Base-by-base conservation (phyloP, 2,888 invertebrate genomes). In the Aplocera efformata region DNA sequence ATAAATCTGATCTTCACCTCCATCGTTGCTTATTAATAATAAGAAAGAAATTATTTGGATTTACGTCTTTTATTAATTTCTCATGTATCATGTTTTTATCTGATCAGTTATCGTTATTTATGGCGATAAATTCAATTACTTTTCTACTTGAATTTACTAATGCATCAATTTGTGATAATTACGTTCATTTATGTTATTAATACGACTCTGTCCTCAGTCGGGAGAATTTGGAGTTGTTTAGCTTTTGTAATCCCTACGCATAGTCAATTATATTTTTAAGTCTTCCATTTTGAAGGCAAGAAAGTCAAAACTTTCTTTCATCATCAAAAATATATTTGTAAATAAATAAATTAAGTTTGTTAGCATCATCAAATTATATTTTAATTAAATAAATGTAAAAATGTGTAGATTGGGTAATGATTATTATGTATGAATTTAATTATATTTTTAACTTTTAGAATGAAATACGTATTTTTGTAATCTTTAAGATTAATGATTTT, bases 401-500 rank as follows among this genome's bases (percentile, higher is more conserved):
- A 47, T 34, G 38, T 44, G 47, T 48, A 48, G 46, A 31, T 43
- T 61, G 63, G 64, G 58, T 55, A 60, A 67, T 67, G 65, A 65
- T 52, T 50, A 39, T 29, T 54, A 50, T 64, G 67, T 67, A 64
- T 63, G 62, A 62, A 63, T 67, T 60, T 65, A 65, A 63, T 56
- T 29, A 45, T 56, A 49, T 55, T 58, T 61, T 54, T 65, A 53
- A 43, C 43, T 55, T 44, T 44, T 48, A 49, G 35, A 34, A 47
- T 59, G 53, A 53, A 67, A 76, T 69, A 69, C 65, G 65, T 85
- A 84, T 83, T 84, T 86, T 85, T 84, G 70, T 86, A 84, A 85
- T 77, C 67, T 73, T 56, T 78, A 78, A 65, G 58, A 58, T 66
- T 73, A 73, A 73, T 68, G 62, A 69, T 69, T 77, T 68, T 73